Evolutionary conservation across 2,797 vertebrate species (phyloP).

Genomic region (Muscicapa comitata): DNA sequence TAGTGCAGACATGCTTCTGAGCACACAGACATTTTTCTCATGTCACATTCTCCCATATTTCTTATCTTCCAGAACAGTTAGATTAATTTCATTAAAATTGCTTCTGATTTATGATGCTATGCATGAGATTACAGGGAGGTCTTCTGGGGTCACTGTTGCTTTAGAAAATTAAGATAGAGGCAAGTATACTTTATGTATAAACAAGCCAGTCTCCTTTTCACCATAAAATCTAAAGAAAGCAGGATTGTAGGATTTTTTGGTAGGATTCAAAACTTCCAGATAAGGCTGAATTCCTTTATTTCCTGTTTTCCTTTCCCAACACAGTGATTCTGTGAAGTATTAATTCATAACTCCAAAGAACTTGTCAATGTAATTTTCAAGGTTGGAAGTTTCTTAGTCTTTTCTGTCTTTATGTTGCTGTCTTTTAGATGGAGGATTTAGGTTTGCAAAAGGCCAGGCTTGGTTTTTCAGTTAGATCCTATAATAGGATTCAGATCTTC

Average conservation of each 20-base stretch:
- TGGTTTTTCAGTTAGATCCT: background rate
- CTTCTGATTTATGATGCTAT: background rate
- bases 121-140: background rate
- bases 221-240: background rate
- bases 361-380: background rate
- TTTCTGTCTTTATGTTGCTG: background rate
- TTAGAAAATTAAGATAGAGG: background rate
- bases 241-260: background rate
- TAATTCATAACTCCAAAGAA: background rate
- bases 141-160: background rate
- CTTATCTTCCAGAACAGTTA: background rate
- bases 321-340: background rate
- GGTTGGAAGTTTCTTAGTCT: background rate
- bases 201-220: background rate
- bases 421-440: background rate
- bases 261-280: background rate
- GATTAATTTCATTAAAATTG: background rate
- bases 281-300: background rate
- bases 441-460: background rate
- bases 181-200: background rate
- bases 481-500: background rate
- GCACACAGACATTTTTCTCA: background rate
- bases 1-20: background rate
- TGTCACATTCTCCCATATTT: background rate
- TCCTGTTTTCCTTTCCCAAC: background rate